Evolutionary conservation across 23 tunicate species (phyloP).

Genomic region (Phallusia fumigata): DNA sequence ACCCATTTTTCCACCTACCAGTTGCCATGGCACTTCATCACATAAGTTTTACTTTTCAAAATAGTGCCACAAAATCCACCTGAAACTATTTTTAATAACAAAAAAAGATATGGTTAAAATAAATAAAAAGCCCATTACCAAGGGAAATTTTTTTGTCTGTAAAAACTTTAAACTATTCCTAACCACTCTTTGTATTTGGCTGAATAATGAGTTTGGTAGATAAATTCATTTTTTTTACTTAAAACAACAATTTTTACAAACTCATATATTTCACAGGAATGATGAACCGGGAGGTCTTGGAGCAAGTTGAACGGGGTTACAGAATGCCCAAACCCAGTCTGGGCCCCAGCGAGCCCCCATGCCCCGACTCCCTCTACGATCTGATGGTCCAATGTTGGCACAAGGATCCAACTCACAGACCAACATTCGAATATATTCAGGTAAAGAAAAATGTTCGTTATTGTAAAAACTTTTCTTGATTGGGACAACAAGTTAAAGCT

Average conservation of each 20-base stretch:
- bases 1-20: too few relatives aligned
- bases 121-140: not conserved
- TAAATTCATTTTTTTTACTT: not conserved
- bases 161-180: too few relatives aligned
- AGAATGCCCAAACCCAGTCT: constrained; percentile 89
- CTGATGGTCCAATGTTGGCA: constrained; percentile 95
- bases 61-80: too few relatives aligned
- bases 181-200: too few relatives aligned
- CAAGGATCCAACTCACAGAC: constrained; percentile 64
- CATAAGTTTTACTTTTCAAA: too few relatives aligned
- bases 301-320: constrained; percentile 95
- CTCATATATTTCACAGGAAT: constrained; percentile 56
- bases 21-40: too few relatives aligned
- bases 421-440: constrained; percentile 94
- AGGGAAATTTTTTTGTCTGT: too few relatives aligned
- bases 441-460: constrained; percentile 14
- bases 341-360: constrained; percentile 54
- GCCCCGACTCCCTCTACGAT: constrained; percentile 89
- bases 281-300: constrained; percentile 94
- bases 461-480: not conserved
- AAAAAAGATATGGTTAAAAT: too few relatives aligned
- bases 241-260: not conserved
- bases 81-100: too few relatives aligned
- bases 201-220: not conserved
- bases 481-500: too few relatives aligned